phyloP scores from a whole-genome alignment of 2,113 vertebrate genomes.

The Pao palembangensis region DNA sequence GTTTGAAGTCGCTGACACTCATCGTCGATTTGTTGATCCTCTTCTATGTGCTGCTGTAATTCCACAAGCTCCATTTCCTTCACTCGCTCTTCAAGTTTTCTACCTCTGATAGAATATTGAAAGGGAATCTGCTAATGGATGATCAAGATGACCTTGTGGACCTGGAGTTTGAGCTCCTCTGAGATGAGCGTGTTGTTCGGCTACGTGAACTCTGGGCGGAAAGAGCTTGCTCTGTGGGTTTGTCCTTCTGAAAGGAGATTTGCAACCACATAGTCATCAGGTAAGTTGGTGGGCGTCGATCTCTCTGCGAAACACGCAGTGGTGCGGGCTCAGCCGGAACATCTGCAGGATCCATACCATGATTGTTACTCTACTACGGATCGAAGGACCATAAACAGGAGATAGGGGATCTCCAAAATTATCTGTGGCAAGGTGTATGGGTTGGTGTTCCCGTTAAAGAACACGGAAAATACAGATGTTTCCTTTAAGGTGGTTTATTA shows the following conservation, averaged over 20 bases:
- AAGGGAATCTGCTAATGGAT: background rate
- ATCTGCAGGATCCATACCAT: constrained; percentile 5
- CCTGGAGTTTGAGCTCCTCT: background rate
- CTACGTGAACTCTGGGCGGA: background rate
- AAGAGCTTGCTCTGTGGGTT: background rate
- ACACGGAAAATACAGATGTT: too few species aligned
- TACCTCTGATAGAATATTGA: background rate
- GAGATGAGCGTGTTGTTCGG: background rate
- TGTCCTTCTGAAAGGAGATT: constrained; percentile 1
- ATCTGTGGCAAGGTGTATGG: too few species aligned
- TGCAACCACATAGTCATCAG: constrained; percentile 11
- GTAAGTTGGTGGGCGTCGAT: background rate
- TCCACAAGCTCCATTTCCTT: background rate
- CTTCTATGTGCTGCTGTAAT: background rate
- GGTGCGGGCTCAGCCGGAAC: background rate
- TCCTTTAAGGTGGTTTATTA: too few species aligned
- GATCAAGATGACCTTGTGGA: background rate
- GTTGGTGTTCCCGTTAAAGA: too few species aligned
- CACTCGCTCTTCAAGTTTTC: background rate
- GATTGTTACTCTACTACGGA: background rate
- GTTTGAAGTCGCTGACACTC: background rate
- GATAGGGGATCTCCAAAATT: too few species aligned
- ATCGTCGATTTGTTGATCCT: background rate
- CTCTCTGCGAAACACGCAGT: constrained; percentile 4
- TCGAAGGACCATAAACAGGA: too few species aligned